These are phyloP conservation scores for Pocillopora verrucosa DNA, from an alignment of 64 coral and sea anemone species.

Conservation along the genomic window DNA sequence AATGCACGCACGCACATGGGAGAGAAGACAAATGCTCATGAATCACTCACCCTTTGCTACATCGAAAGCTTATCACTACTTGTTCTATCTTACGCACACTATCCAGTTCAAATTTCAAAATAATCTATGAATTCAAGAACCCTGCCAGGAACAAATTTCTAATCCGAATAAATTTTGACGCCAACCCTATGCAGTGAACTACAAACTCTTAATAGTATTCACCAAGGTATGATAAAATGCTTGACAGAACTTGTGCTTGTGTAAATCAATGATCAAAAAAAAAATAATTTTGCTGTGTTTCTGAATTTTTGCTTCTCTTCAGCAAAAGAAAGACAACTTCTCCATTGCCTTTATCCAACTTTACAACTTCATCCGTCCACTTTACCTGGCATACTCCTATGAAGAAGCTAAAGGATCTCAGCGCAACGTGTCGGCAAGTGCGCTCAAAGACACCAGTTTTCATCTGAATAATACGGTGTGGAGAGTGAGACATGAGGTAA, in stretches of 20 bases:
- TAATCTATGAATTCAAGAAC: too few relatives aligned
- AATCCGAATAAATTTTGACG: too few relatives aligned
- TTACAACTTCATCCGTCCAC: neutral
- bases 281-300: neutral
- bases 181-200: too few relatives aligned
- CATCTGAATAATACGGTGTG: neutral
- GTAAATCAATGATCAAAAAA: neutral
- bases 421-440: neutral
- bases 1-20: too few relatives aligned
- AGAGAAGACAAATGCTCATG: too few relatives aligned
- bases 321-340: neutral
- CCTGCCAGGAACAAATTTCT: too few relatives aligned
- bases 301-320: neutral
- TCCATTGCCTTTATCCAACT: neutral
- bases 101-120: too few relatives aligned
- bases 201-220: too few relatives aligned
- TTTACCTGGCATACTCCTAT: constrained; percentile 25
- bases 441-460: neutral
- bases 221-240: too few relatives aligned
- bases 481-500: neutral
- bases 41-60: too few relatives aligned
- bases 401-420: constrained; percentile 14
- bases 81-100: too few relatives aligned
- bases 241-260: neutral
- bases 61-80: too few relatives aligned